These are phyloP conservation scores for Scaptodrosophila lebanonensis DNA, from an alignment of 1,140 invertebrate species.

Conservation along the genomic window DNA sequence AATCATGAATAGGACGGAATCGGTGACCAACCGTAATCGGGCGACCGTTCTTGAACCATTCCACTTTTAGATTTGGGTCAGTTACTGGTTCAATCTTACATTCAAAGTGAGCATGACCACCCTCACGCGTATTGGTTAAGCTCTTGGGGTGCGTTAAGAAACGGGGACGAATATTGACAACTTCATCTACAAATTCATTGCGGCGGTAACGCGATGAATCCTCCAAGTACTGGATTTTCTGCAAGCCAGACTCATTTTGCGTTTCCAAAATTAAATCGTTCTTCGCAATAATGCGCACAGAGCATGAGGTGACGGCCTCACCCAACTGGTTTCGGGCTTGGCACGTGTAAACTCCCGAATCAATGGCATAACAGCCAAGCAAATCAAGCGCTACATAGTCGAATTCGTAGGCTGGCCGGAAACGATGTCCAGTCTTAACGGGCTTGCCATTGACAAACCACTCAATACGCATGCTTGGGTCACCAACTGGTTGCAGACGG, in stretches of 20 bases:
- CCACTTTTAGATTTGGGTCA: constrained; percentile 94
- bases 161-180: constrained; percentile 87
- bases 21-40: constrained; percentile 92
- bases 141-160: constrained; percentile 92
- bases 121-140: constrained; percentile 90
- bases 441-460: constrained; percentile 97
- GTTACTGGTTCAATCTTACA: constrained; percentile 97
- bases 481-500: constrained; percentile 94
- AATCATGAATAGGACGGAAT: constrained; percentile 96
- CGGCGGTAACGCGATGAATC: constrained; percentile 91
- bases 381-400: constrained; percentile 98
- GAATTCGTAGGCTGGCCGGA: constrained; percentile 97
- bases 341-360: constrained; percentile 97
- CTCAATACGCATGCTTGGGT: constrained; percentile 96
- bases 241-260: constrained; percentile 90
- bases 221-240: constrained; percentile 94
- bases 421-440: constrained; percentile 93
- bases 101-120: constrained; percentile 97
- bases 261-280: constrained; percentile 90
- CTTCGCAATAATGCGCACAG: constrained; percentile 91
- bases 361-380: constrained; percentile 95
- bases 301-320: constrained; percentile 95
- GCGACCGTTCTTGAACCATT: constrained; percentile 95
- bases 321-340: constrained; percentile 93
- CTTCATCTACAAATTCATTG: constrained; percentile 89